Evolutionary conservation across 2,797 vertebrate genomes (phyloP), one percentile per base, ranked within the genome.

Genomic region (Poeciliopsis gracilis): DNA sequence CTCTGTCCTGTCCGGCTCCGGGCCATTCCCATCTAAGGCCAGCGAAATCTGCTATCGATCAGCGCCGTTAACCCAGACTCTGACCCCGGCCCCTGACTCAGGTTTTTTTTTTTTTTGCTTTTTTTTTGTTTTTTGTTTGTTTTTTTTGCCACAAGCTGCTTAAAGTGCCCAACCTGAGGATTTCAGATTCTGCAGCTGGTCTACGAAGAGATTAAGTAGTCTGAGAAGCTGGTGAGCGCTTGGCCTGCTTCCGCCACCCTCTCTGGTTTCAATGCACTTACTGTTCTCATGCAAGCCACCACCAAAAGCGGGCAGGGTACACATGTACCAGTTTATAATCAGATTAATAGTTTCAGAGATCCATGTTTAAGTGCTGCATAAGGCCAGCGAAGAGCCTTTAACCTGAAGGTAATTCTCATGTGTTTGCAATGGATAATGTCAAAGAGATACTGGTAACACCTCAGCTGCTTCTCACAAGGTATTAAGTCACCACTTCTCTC

Each of bases 351-450:
- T 87, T 88, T 89, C 61, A 70, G 77, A 86, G 90, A 90, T 90
- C 90, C 77, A 83, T 66, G 25, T 81, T 87, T 73, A 82, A 88
- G 86, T 38, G 28, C 74, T 82, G 77, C 82, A 86, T 84, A 82
- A 91, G 85, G 89, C 88, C 80, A 41, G 84, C 4, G 76, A 85
- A 80, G 81, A 92, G 81, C 84, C 81, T 79, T 84, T 69, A 51
- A 82, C 82, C 86, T 82, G 75, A 51, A 83, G 84, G 82, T 81
- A 74, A 88, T 86, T 89, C 82, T 85, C 89, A 90, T 77, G 83
- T 92, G 93, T 90, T 90, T 89, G 91, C 83, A 90, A 92, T 25
- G 87, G 93, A 93, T 92, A 95, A 94, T 94, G 93, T 94, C 92
- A 95, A 94, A 94, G 89, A 93, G 91, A 95, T 93, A 90, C 89